Base-by-base conservation (phyloP, 2,113 vertebrate genomes). In the Aphelocoma coerulescens region DNA sequence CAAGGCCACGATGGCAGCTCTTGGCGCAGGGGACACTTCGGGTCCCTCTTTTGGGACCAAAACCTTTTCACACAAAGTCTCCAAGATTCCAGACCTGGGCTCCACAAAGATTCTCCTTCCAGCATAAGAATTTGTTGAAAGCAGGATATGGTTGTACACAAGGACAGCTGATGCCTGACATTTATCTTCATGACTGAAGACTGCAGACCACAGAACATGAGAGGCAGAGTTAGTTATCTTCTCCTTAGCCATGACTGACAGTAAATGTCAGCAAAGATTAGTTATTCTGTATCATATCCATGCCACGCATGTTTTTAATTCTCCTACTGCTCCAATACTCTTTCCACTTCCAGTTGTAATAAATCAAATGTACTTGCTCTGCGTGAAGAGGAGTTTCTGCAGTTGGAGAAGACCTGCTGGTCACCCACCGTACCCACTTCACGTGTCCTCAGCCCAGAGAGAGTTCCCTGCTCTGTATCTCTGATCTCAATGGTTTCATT, bases 241-340 rank as follows among this genome's bases (percentile, higher is more conserved):
- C 96, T 95, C 91, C 96, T 97, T 96, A 88, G 68, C 78, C 62
- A 43, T 92, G 97, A 98, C 44, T 97, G 97, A 97, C 97, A 97
- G 97, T 59, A 97, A 98, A 98, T 96, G 97, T 97, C 98, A 97
- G 91, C 55, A 91, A 95, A 97, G 97, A 98, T 97, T 97, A 98
- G 97, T 95, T 96, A 96, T 95, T 97, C 17, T 93, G 94, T 88
- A 94, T 97, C 91, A 95, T 96, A 95, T 85, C 88, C 91, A 96
- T 86, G 93, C 82, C 92, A 54, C 11, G 94, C 95, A 80, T 96
- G 95, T 95, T 97, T 97, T 95, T 96, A 97, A 97, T 97, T 97
- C 97, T 86, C 92, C 72, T 81, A 46, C 85, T 80, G 85, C 71
- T 94, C 75, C 95, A 19, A 88, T 35, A 91, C 83, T 89, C 72